Conservation (phyloP, 2,797 vertebrate genomes). For the Enteromius paludinosus region DNA sequence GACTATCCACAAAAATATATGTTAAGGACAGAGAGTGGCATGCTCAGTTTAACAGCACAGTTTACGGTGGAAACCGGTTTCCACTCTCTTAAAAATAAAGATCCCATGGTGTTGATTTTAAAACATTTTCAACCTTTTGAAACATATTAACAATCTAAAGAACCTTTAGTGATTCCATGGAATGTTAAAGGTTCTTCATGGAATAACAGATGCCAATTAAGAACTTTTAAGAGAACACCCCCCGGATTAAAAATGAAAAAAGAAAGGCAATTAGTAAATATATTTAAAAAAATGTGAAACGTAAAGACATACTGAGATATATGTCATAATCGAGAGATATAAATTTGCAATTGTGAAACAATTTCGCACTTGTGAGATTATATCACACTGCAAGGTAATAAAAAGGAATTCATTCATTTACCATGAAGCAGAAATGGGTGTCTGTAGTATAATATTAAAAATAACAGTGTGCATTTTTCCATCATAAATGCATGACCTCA, state of each 20-base stretch:
- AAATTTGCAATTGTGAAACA: background rate
- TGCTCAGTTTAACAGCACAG: background rate
- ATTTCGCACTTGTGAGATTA: background rate
- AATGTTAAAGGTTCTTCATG: background rate
- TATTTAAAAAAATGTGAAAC: background rate
- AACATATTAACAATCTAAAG: background rate
- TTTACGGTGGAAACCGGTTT: background rate
- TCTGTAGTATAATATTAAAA: background rate
- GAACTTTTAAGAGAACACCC: background rate
- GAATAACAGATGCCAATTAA: background rate
- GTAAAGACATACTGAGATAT: background rate
- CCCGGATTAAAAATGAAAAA: background rate
- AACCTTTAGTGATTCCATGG: background rate
- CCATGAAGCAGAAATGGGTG: background rate
- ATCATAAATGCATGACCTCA: background rate
- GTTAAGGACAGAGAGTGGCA: background rate
- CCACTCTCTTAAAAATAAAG: background rate
- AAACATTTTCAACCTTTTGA: background rate
- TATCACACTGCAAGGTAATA: background rate
- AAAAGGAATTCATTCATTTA: background rate
- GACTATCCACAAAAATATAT: background rate
- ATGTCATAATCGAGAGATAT: background rate
- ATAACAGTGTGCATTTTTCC: background rate
- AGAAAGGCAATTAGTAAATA: background rate
- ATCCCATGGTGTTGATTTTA: background rate